Base-by-base conservation (phyloP, 2,113 vertebrate genomes). In the Psephotus haematonotus region DNA sequence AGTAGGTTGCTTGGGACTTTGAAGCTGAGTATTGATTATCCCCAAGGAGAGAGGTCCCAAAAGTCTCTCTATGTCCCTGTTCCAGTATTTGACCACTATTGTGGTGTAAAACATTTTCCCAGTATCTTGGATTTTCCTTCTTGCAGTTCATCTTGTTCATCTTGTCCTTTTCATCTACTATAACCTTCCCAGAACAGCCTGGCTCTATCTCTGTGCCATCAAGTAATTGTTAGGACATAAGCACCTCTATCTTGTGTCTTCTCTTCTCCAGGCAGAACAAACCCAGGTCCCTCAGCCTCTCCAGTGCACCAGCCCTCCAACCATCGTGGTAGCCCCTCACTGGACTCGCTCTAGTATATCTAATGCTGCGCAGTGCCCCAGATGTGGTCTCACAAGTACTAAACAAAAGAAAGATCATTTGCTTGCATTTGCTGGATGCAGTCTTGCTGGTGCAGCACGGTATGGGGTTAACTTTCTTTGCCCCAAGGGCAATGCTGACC, bases 311-410 rank as follows among this genome's bases (percentile, higher is more conserved):
- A 33, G 17, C 47, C 55, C 49, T 33, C 16, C 37, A 52, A 14
- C 41, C 22, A 19, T 6, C 13, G 16, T 14, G 9, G 33, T 1
- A 10, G 17, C 23, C 52, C 27, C 33, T 47, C 46, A 1, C 18
- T 46, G 33, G 20, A 23, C 10, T 84, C 1, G 0, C 8, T 77
- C 15, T 18, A 17, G 57, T 2, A 1, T 16, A 17, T 3, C 70
- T 14, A 8, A 39, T 39, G 39, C 41, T 13, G 46, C 27, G 3
- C 41, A 28, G 17, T 25, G 62, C 22, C 57, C 28, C 57, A 59
- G 20, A 23, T 27, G 12, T 46, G 63, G 37, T 39, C 43, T 41
- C 28, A 55, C 16, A 25, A 35, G 18, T 41, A 25, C 20, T 33
- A 39, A 37, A 53, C 1, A 63, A 18, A 20, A 11, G 33, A 50